Conservation (phyloP, 2,888 invertebrate genomes). For the Prostheceraeus crozeri region DNA sequence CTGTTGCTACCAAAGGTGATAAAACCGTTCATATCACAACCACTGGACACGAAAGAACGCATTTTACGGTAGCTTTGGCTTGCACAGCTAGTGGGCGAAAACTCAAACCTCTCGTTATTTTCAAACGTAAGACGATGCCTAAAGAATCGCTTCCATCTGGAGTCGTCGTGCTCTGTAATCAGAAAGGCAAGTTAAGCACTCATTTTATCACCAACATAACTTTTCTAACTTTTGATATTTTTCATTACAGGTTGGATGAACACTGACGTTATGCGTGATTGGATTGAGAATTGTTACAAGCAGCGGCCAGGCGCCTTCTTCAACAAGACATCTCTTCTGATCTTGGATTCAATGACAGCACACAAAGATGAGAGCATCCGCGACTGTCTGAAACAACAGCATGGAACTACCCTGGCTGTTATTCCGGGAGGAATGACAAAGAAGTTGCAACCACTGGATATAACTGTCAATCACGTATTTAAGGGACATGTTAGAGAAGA, state of each 20-base stretch:
- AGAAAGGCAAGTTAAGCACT: too few species aligned
- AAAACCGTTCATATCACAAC: background rate
- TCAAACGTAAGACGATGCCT: conserved; percentile 15
- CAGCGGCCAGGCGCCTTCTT: background rate
- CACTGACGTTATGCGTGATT: background rate
- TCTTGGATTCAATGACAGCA: too few species aligned
- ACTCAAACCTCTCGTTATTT: background rate
- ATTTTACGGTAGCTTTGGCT: background rate
- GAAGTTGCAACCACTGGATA: too few species aligned
- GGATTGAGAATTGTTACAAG: conserved; percentile 7
- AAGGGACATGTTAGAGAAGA: too few species aligned
- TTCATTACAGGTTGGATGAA: conserved; percentile 26
- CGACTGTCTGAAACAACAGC: too few species aligned
- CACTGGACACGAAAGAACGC: background rate
- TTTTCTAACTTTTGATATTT: too few species aligned
- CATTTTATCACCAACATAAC: too few species aligned
- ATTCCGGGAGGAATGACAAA: too few species aligned
- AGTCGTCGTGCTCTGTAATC: background rate
- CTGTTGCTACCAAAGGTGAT: background rate
- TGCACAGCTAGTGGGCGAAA: conserved; percentile 2
- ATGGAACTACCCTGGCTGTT: too few species aligned
- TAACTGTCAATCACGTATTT: too few species aligned
- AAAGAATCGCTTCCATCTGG: background rate
- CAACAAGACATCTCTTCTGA: too few species aligned
- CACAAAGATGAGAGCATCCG: too few species aligned